Evolutionary conservation across 2,888 invertebrate genomes (phyloP).

Genomic region (Antitype chi): DNA sequence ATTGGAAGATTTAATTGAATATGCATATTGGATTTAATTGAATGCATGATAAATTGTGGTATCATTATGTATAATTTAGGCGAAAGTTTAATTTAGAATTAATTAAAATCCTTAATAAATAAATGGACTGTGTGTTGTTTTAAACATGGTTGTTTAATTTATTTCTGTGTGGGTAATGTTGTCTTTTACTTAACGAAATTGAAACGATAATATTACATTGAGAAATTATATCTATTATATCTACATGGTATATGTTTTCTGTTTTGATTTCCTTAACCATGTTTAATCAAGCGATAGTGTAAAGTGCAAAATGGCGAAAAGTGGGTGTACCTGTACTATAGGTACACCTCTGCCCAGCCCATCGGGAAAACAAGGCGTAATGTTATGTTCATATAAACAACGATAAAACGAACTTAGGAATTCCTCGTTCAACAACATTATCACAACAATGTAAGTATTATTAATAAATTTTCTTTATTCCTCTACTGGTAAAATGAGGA

Average conservation of each 20-base stretch:
- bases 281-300: neutral
- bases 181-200: constrained; percentile 25
- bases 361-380: too few species aligned
- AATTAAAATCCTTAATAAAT: neutral
- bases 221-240: neutral
- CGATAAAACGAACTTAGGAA: neutral
- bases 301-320: too few species aligned
- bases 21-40: constrained; percentile 15
- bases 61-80: neutral
- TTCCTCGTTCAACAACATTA: neutral
- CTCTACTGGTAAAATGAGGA: neutral
- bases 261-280: neutral
- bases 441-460: neutral
- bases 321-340: too few species aligned
- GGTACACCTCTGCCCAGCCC: too few species aligned
- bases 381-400: too few species aligned
- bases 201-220: constrained; percentile 21
- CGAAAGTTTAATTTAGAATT: neutral
- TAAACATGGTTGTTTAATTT: neutral
- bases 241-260: neutral
- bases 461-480: neutral
- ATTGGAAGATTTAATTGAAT: neutral
- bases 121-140: constrained; percentile 4
- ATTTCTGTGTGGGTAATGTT: constrained; percentile 7
- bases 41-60: neutral